Conservation (phyloP, 2,888 invertebrate species). For the Drosophila melanosoma region DNA sequence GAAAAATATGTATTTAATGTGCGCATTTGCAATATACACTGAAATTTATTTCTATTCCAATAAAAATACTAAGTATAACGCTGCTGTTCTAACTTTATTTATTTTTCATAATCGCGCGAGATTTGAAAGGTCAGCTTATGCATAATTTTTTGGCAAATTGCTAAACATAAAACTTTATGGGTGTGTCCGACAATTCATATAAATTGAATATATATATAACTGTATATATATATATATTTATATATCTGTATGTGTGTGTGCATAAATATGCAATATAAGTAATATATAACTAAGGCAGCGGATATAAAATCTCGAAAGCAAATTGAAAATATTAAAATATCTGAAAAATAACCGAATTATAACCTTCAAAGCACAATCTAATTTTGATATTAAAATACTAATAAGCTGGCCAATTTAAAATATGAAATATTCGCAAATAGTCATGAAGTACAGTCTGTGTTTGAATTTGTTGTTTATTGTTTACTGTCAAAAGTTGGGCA, state of each 20-base stretch:
- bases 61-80: background rate
- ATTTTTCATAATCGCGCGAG: slow-evolving; percentile 12
- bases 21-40: slow-evolving; percentile 6
- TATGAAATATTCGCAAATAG: slow-evolving; percentile 22
- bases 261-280: slow-evolving; percentile 41
- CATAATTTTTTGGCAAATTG: slow-evolving; percentile 63
- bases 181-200: slow-evolving; percentile 61
- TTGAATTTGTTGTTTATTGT: slow-evolving; percentile 16
- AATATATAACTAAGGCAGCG: slow-evolving; percentile 60
- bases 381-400: slow-evolving; percentile 44
- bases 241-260: background rate
- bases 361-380: slow-evolving; percentile 65
- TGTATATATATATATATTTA: background rate
- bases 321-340: slow-evolving; percentile 40
- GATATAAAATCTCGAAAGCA: slow-evolving; percentile 51
- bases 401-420: background rate
- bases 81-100: slow-evolving; percentile 27
- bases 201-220: slow-evolving; percentile 13
- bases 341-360: slow-evolving; percentile 13
- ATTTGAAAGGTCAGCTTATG: slow-evolving; percentile 63
- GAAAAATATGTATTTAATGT: background rate
- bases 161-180: slow-evolving; percentile 56
- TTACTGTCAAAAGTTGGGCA: slow-evolving; percentile 45
- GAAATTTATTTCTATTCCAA: slow-evolving; percentile 20
- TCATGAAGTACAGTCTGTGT: background rate